Conservation (phyloP, 1,140 invertebrate genomes). For the Eurytemora carolleeae region DNA sequence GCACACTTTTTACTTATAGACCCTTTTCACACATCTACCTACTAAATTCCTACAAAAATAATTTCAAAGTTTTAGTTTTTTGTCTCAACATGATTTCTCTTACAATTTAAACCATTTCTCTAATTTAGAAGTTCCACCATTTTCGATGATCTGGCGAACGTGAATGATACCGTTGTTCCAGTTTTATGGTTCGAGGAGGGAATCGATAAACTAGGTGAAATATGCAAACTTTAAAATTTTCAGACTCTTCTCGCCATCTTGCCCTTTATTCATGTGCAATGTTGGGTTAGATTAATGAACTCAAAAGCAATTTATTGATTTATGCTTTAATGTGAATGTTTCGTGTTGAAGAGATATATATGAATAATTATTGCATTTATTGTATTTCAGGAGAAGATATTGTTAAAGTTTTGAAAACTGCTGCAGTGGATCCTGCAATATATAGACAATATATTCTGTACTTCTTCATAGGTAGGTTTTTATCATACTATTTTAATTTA, state of each 20-base stretch:
- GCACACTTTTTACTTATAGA: no score
- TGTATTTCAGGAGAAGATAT: not conserved
- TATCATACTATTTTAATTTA: not conserved
- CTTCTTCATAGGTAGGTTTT: not conserved
- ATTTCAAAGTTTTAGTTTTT: no score
- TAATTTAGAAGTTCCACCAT: no score
- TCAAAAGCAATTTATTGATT: not conserved
- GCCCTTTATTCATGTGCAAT: no score
- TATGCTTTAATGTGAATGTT: not conserved
- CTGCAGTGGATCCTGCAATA: not conserved
- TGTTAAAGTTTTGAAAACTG: not conserved
- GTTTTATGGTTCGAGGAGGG: conserved; percentile 11
- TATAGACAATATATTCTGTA: not conserved
- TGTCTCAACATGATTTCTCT: no score
- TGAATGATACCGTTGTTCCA: conserved; percentile 6
- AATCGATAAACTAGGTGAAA: conserved; percentile 6
- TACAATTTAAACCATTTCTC: no score
- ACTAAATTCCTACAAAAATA: no score
- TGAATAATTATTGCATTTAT: not conserved
- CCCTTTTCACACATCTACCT: no score
- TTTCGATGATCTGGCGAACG: no score
- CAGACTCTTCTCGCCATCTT: no score
- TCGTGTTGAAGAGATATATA: not conserved
- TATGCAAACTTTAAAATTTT: not conserved
- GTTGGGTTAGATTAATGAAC: no score